Evolutionary conservation across 2,797 vertebrate genomes (phyloP).

Genomic region (Sebastolobus alascanus): DNA sequence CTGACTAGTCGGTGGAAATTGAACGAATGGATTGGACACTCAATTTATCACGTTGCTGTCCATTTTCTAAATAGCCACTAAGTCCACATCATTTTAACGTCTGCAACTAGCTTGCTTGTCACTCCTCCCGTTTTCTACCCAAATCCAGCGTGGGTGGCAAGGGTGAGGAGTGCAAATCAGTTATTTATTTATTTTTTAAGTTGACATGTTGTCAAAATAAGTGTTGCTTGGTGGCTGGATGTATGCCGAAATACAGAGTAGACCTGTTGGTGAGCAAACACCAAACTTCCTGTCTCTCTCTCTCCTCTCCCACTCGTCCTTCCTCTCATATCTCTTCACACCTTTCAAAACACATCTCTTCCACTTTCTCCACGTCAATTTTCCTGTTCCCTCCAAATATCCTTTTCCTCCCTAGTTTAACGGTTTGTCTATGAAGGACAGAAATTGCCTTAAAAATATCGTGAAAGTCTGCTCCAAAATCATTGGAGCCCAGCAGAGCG

Average conservation of each 20-base stretch:
- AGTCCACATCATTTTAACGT: background rate
- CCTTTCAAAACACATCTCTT: background rate
- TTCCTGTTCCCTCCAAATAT: background rate
- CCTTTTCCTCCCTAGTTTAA: no score
- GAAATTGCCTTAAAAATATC: no score
- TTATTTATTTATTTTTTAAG: background rate
- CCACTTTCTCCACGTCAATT: background rate
- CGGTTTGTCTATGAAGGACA: no score
- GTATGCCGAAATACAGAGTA: constrained; percentile 16
- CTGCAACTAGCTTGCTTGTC: constrained; percentile 9
- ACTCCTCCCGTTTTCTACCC: constrained; percentile 6
- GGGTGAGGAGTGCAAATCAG: background rate
- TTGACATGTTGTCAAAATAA: constrained; percentile 34
- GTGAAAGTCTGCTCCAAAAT: no score
- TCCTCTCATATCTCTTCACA: constrained; percentile 1
- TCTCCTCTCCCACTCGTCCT: background rate
- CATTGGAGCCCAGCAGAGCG: no score
- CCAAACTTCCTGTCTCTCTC: constrained; percentile 19
- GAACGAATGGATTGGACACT: background rate
- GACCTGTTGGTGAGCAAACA: constrained; percentile 27
- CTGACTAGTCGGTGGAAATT: background rate
- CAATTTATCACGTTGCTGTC: background rate
- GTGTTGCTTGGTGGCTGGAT: constrained; percentile 50
- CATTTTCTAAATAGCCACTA: background rate
- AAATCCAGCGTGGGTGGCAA: constrained; percentile 19